These are phyloP conservation scores for Argyresthia albistria DNA, from an alignment of 2,888 invertebrate genomes.

Conservation along the genomic window DNA sequence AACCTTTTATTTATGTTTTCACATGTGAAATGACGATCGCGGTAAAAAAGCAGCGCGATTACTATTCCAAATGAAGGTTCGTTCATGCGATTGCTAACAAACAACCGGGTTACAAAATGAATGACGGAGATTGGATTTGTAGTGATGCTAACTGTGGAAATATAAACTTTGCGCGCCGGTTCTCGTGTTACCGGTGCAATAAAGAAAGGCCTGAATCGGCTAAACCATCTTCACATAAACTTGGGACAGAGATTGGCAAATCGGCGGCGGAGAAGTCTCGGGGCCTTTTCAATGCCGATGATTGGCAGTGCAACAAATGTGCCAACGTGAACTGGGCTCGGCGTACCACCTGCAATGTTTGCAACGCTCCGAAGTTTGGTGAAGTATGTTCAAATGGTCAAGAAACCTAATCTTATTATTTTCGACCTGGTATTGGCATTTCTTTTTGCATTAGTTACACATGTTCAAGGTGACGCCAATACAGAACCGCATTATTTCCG, in stretches of 20 bases:
- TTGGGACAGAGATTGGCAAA: constrained; percentile 98
- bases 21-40: constrained; percentile 7
- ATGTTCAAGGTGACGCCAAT: not conserved
- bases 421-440: too few species aligned
- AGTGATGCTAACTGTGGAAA: constrained; percentile 86
- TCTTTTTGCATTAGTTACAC: too few species aligned
- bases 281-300: constrained; percentile 96
- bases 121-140: constrained; percentile 78
- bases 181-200: constrained; percentile 93
- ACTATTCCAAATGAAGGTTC: too few species aligned
- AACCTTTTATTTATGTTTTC: constrained; percentile 20
- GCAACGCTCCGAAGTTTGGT: constrained; percentile 97
- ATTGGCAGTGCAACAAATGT: constrained; percentile 99
- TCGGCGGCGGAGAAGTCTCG: constrained; percentile 98
- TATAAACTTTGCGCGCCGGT: constrained; percentile 93
- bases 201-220: constrained; percentile 72
- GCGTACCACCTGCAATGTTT: constrained; percentile 96
- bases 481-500: too few species aligned
- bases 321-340: constrained; percentile 99
- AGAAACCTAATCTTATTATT: not conserved
- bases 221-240: constrained; percentile 78
- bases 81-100: too few species aligned
- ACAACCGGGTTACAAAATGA: constrained; percentile 43
- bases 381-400: constrained; percentile 76
- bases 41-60: too few species aligned